Evolutionary conservation across 2,888 invertebrate genomes (phyloP).

Genomic region (Epirrita christyi): DNA sequence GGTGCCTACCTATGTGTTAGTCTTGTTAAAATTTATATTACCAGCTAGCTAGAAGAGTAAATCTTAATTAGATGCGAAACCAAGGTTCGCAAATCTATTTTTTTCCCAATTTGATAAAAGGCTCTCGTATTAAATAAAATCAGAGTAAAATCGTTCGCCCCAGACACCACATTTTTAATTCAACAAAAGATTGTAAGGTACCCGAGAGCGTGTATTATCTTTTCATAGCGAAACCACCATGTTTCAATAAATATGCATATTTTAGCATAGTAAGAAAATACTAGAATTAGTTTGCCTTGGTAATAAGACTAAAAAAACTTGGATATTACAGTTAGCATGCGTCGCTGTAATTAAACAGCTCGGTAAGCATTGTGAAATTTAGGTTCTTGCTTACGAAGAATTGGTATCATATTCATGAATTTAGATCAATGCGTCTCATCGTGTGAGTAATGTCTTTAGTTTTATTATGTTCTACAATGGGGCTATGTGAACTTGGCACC

Average conservation of each 20-base stretch:
- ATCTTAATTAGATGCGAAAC: neutral
- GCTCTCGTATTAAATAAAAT: neutral
- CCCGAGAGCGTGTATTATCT: conserved; percentile 24
- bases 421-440: too few relatives aligned
- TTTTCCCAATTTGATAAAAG: neutral
- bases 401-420: too few relatives aligned
- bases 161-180: conserved; percentile 30
- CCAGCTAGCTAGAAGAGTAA: neutral
- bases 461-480: too few relatives aligned
- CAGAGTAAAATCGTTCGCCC: neutral
- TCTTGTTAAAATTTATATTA: neutral
- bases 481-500: too few relatives aligned
- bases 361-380: neutral
- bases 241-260: conserved; percentile 30
- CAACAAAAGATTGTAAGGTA: conserved; percentile 24
- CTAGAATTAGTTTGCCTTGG: neutral
- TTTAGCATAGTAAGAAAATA: conserved; percentile 31
- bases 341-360: neutral
- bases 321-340: neutral
- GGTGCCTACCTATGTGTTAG: neutral
- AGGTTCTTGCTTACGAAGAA: neutral
- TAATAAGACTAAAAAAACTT: neutral
- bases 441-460: neutral
- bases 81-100: neutral
- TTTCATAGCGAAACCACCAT: conserved; percentile 23